Percentiles rank a stretch among this genome's conserved stretches.
phyloP scores from a whole-genome alignment of 2,888 invertebrate species.

The Patella ulyssiponensis region DNA sequence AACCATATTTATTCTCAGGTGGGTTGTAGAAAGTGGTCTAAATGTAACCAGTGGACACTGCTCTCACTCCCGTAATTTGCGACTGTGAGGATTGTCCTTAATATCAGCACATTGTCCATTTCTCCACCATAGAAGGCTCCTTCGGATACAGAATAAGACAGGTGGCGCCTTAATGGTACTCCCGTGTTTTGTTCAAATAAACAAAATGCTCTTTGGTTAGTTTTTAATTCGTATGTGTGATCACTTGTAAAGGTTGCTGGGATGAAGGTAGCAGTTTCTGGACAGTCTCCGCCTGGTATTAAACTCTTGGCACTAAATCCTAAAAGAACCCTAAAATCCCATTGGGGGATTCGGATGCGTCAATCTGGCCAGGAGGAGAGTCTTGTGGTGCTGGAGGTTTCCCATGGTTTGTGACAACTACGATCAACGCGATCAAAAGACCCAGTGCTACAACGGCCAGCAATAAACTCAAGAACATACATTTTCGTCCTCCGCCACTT shows the following conservation, averaged over 20 bases:
- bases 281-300: constrained; percentile 63
- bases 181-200: constrained; percentile 63
- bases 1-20: constrained; percentile 47
- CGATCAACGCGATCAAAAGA: constrained; percentile 34
- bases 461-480: constrained; percentile 38
- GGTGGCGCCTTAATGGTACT: constrained; percentile 58
- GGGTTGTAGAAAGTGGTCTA: constrained; percentile 41
- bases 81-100: constrained; percentile 54
- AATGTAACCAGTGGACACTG: constrained; percentile 61
- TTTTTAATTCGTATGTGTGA: constrained; percentile 29
- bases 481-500: constrained; percentile 2
- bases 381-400: no score
- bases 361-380: constrained; percentile 18
- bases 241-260: constrained; percentile 34
- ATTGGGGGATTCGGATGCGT: constrained; percentile 43
- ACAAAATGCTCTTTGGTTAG: constrained; percentile 47
- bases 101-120: constrained; percentile 47
- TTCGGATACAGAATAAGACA: constrained; percentile 31
- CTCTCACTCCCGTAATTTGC: constrained; percentile 59
- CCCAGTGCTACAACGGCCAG: constrained; percentile 40
- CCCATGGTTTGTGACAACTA: background rate
- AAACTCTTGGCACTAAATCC: constrained; percentile 48
- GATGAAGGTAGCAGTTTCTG: no score
- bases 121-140: constrained; percentile 55
- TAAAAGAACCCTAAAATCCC: constrained; percentile 54